Percentiles rank a stretch among this genome's conserved stretches.
These are phyloP conservation scores for Drosophila pallidifrons DNA, from an alignment of 1,140 invertebrate species.

Conservation along the genomic window DNA sequence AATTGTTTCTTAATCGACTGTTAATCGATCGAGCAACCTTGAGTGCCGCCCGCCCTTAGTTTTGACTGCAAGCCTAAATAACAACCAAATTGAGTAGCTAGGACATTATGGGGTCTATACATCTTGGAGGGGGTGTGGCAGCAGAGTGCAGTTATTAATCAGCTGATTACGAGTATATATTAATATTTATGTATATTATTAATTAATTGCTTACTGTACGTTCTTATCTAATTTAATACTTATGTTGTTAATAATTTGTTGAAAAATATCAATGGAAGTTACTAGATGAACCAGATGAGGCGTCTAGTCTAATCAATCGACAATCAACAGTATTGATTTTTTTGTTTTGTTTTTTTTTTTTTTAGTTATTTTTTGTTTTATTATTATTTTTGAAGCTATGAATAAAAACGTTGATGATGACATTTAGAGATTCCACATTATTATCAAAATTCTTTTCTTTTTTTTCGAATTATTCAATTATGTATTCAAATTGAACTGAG, in stretches of 20 bases:
- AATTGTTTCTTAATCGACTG: neutral
- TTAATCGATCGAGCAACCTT: slow-evolving; percentile 1
- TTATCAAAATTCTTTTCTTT: slow-evolving; percentile 2
- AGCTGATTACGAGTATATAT: slow-evolving; percentile 23
- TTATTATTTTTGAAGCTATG: slow-evolving; percentile 8
- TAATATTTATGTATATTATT: slow-evolving; percentile 4
- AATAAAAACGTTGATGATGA: slow-evolving; percentile 16
- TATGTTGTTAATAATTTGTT: slow-evolving; percentile 17
- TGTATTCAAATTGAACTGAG: neutral
- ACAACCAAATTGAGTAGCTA: slow-evolving; percentile 43
- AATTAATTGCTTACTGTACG: slow-evolving; percentile 12
- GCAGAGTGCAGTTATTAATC: slow-evolving; percentile 27
- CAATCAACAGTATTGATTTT: neutral
- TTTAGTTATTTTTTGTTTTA: neutral
- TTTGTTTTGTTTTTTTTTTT: neutral
- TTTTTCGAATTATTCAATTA: slow-evolving; percentile 2
- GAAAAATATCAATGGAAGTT: slow-evolving; percentile 17
- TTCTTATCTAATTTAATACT: slow-evolving; percentile 18
- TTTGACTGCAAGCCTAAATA: slow-evolving; percentile 33
- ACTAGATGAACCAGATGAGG: slow-evolving; percentile 5
- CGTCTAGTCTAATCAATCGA: slow-evolving; percentile 4
- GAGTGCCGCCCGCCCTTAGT: slow-evolving; percentile 15
- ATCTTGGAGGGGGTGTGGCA: slow-evolving; percentile 18
- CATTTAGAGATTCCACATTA: slow-evolving; percentile 14
- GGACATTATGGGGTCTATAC: slow-evolving; percentile 30